Percentiles rank a stretch among this genome's conserved stretches.
Evolutionary conservation across 2,797 vertebrate genomes (phyloP).

Genomic region (Otolemur crassicaudatus): DNA sequence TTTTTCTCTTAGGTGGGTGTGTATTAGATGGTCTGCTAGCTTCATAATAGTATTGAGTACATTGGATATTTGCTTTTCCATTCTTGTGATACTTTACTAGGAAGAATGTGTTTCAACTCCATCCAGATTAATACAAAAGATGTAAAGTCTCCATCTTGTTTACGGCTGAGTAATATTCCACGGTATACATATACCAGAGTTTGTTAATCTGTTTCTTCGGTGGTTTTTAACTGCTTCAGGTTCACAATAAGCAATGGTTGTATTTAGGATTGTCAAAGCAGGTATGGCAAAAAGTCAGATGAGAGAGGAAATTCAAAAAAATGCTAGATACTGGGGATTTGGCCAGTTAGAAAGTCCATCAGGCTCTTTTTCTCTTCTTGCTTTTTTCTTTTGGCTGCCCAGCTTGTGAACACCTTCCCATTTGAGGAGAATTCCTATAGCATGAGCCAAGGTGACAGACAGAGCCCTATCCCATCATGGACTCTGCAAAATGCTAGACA

Average conservation of each 20-base stretch:
- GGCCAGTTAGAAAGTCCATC: background rate
- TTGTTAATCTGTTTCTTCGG: background rate
- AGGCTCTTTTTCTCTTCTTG: background rate
- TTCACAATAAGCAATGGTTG: background rate
- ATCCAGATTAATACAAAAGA: too few relatives aligned
- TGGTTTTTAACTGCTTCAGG: background rate
- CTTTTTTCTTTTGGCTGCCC: background rate
- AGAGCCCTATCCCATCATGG: background rate
- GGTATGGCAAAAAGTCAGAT: slow-evolving; percentile 20
- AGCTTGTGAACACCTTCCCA: background rate
- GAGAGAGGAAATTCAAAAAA: slow-evolving; percentile 24
- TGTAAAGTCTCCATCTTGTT: too few relatives aligned
- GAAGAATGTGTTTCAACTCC: too few relatives aligned
- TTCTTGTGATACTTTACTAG: too few relatives aligned
- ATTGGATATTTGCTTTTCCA: too few relatives aligned
- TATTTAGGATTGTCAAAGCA: background rate
- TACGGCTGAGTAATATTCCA: too few relatives aligned
- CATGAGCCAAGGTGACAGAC: background rate
- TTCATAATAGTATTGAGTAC: too few relatives aligned
- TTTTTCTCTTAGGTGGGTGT: too few relatives aligned
- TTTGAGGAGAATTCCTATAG: background rate
- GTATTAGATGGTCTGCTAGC: too few relatives aligned
- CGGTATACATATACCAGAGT: too few relatives aligned
- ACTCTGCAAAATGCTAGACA: background rate
- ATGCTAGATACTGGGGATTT: background rate